These are phyloP conservation scores for Odontamblyopus lacepedii DNA, from an alignment of 2,797 vertebrate genomes.

Conservation along the genomic window DNA sequence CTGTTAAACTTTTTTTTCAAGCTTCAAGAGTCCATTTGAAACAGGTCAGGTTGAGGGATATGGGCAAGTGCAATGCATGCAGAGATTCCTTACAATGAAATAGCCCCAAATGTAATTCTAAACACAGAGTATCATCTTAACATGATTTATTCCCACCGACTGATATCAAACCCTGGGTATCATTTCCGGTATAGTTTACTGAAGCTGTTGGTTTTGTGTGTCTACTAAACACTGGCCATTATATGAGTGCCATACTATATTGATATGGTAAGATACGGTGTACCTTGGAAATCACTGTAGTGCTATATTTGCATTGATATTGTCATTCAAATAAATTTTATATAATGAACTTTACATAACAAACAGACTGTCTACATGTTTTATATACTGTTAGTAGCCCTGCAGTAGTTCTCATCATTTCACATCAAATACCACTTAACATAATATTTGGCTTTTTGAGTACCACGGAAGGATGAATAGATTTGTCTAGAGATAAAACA, in stretches of 20 bases:
- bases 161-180: conserved; percentile 68
- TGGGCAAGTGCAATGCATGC: conserved; percentile 85
- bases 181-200: conserved; percentile 81
- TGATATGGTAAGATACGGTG: conserved; percentile 86
- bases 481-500: no score
- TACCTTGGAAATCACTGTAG: conserved; percentile 87
- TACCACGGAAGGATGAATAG: no score
- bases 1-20: conserved; percentile 45
- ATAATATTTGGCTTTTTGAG: no score
- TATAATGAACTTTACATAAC: conserved; percentile 86
- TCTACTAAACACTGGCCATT: conserved; percentile 85
- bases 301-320: conserved; percentile 89
- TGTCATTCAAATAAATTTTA: conserved; percentile 88
- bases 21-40: conserved; percentile 55
- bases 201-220: conserved; percentile 83
- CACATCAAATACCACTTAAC: no score
- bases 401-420: no score
- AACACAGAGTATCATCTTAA: conserved; percentile 71
- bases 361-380: conserved; percentile 58
- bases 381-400: conserved; percentile 14
- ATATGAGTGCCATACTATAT: conserved; percentile 86
- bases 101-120: conserved; percentile 72
- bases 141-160: conserved; percentile 71
- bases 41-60: conserved; percentile 66
- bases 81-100: conserved; percentile 76